Evolutionary conservation across 2,888 invertebrate species (phyloP), one percentile per base, ranked within the genome.

Genomic region (Drosophila peninsularis): DNA sequence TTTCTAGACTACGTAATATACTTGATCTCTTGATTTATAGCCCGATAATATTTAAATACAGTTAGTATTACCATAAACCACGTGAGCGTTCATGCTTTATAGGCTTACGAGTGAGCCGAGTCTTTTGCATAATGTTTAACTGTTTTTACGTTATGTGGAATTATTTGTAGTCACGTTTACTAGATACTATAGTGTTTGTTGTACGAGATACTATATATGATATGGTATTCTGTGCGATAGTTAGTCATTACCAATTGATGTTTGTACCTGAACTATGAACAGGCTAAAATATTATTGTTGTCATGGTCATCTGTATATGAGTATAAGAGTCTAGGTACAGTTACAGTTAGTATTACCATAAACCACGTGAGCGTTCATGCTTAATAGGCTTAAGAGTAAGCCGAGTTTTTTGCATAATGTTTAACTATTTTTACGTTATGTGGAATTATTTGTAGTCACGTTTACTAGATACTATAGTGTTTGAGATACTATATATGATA

Each of bases 331-430:
- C 0, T 30, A 6, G 7, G 27, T n/a, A n/a, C n/a, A n/a, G n/a
- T n/a, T 17, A 27, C 11, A n/a, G 27, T 45, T 27, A 17, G 5
- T 17, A 45, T 44, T 24, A 24, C 4, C 44, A 24, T 27, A 27
- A n/a, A 2, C 44, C 44, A 45, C 45, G 45, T 47, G 45, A 63
- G 39, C 24, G 13, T 13, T 37, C 45, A 45, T n/a, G 27, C n/a
- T 27, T 41, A 19, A 19, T 1, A 11, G 19, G 5, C 19, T 41
- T 44, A n/a, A 24, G 45, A 27, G 10, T 5, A 10, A 27, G 10
- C 9, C n/a, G 24, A 5, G 27, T 1, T n/a, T 11, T 0, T 27
- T 27, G n/a, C 24, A 24, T n/a, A 44, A 24, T n/a, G 4, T 24
- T 1, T 24, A n/a, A n/a, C 14, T 45, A 47, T 47, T 30, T 17